Conservation (phyloP, 2,113 vertebrate species). For the Datnioides undecimradiatus region DNA sequence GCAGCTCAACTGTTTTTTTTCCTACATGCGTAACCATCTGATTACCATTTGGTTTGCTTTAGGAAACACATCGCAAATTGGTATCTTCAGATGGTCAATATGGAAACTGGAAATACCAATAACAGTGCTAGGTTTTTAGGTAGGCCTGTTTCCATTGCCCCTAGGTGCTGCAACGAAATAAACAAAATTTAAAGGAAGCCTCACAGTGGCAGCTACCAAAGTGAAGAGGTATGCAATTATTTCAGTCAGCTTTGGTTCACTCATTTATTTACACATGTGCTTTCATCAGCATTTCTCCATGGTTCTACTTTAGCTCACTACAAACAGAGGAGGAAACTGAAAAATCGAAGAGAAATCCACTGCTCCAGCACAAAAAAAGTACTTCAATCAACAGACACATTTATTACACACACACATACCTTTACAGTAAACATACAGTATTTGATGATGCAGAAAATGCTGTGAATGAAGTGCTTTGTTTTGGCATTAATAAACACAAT, state of each 20-base stretch:
- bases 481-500: conserved; percentile 68
- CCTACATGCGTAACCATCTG: too few species aligned
- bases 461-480: conserved; percentile 73
- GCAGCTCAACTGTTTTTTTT: too few species aligned
- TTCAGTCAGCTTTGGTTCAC: conserved; percentile 29
- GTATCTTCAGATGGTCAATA: too few species aligned
- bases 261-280: conserved; percentile 38
- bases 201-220: conserved; percentile 44
- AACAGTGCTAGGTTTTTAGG: too few species aligned
- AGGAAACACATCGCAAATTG: too few species aligned
- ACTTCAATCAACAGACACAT: conserved; percentile 62
- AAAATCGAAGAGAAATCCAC: conserved; percentile 17
- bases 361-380: conserved; percentile 34
- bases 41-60: too few species aligned
- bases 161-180: neutral
- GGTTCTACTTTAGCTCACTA: neutral
- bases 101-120: too few species aligned
- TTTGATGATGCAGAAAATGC: conserved; percentile 63
- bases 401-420: conserved; percentile 74
- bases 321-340: neutral
- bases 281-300: conserved; percentile 16
- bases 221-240: conserved; percentile 1
- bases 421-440: conserved; percentile 69
- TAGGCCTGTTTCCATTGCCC: neutral
- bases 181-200: neutral